A percentile compares a stretch with the other conserved stretches of the same genome.
Conservation (phyloP, 2,888 invertebrate species). For the Mesodorylaimus sp. region DNA sequence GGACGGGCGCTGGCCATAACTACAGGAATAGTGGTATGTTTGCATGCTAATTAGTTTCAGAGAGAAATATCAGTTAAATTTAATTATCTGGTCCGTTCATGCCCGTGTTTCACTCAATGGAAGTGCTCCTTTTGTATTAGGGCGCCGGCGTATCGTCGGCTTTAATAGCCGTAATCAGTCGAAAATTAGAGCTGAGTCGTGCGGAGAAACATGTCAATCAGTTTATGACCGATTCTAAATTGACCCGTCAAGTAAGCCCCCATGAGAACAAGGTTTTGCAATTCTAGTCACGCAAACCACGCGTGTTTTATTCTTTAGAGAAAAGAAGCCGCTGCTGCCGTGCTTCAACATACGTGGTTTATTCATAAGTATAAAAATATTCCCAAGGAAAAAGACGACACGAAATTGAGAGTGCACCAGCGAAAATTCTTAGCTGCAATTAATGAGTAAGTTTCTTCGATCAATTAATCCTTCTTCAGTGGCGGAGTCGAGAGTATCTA, state of each 20-base stretch:
- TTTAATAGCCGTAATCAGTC: slow-evolving; percentile 93
- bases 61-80: too few relatives aligned
- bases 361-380: slow-evolving; percentile 41
- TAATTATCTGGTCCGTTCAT: too few relatives aligned
- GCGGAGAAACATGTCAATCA: slow-evolving; percentile 99
- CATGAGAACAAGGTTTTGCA: neutral
- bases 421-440: slow-evolving; percentile 6
- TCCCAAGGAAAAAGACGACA: neutral
- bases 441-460: slow-evolving; percentile 5
- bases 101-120: too few relatives aligned
- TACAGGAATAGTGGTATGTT: slow-evolving; percentile 98
- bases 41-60: neutral
- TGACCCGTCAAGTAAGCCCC: slow-evolving; percentile 79
- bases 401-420: slow-evolving; percentile 2
- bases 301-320: neutral
- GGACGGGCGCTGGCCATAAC: slow-evolving; percentile 96
- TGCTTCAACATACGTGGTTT: slow-evolving; percentile 10
- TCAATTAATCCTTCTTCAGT: neutral
- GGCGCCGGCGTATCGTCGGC: slow-evolving; percentile 97
- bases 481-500: too few relatives aligned
- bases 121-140: slow-evolving; percentile 40
- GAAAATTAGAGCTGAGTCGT: slow-evolving; percentile 93
- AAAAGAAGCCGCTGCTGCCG: slow-evolving; percentile 8
- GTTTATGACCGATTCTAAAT: slow-evolving; percentile 99
- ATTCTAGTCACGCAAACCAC: neutral